Evolutionary conservation across 1,140 invertebrate genomes (phyloP).

Genomic region (Hypothenemus hampei): DNA sequence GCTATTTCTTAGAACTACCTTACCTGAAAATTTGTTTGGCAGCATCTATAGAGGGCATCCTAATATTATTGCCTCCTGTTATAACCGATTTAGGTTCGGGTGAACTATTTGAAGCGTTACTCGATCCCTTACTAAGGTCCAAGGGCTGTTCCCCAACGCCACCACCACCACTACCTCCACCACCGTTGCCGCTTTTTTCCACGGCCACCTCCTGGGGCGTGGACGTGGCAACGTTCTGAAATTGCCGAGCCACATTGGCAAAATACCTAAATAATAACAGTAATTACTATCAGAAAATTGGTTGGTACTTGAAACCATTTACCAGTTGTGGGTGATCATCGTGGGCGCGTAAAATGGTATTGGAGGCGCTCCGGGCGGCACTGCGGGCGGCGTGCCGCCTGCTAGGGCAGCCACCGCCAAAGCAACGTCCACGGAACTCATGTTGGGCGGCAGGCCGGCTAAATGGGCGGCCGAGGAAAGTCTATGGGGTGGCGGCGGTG

Average conservation of each 20-base stretch:
- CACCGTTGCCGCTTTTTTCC: constrained; percentile 35
- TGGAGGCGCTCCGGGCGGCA: constrained; percentile 31
- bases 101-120: constrained; percentile 20
- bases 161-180: too few relatives aligned
- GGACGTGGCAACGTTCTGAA: constrained; percentile 31
- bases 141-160: constrained; percentile 71
- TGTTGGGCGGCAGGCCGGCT: constrained; percentile 32
- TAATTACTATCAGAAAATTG: not conserved
- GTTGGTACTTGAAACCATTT: not conserved
- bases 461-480: constrained; percentile 36
- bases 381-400: constrained; percentile 45
- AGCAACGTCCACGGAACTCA: constrained; percentile 51
- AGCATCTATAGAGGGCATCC: constrained; percentile 54
- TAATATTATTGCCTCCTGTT: constrained; percentile 36
- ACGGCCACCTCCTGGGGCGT: constrained; percentile 16
- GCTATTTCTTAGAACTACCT: constrained; percentile 44
- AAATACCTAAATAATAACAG: constrained; percentile 26
- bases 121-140: constrained; percentile 63
- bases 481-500: constrained; percentile 13
- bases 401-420: constrained; percentile 58
- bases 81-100: constrained; percentile 23
- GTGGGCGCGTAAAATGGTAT: constrained; percentile 38
- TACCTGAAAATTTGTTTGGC: constrained; percentile 66
- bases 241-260: constrained; percentile 36
- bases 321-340: constrained; percentile 36